Evolutionary conservation across 2,888 invertebrate genomes (phyloP).

Genomic region (Ecliptopera silaceata): DNA sequence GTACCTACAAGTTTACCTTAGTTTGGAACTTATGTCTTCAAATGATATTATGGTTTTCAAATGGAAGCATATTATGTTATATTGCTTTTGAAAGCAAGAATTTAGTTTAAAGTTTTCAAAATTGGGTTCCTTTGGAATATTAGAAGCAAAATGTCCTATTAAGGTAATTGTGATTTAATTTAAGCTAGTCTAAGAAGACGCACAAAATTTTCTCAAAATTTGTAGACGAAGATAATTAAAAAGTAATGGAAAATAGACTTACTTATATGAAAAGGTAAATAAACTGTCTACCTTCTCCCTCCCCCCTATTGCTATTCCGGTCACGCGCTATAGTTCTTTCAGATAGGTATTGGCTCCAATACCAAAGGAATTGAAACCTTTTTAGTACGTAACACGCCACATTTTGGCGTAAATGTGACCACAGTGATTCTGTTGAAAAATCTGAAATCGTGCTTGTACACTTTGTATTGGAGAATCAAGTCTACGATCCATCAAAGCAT

Average conservation of each 20-base stretch:
- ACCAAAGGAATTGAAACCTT: conserved; percentile 76
- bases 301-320: conserved; percentile 50
- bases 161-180: too few species aligned
- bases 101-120: too few species aligned
- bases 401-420: conserved; percentile 58
- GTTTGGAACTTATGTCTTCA: too few species aligned
- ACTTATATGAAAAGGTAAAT: conserved; percentile 57
- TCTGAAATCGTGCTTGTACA: conserved; percentile 46
- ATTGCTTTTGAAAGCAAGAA: too few species aligned
- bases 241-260: neutral
- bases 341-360: conserved; percentile 78
- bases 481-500: conserved; percentile 1
- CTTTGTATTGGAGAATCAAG: conserved; percentile 66
- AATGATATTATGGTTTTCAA: too few species aligned
- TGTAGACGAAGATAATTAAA: conserved; percentile 9
- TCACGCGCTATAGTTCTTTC: conserved; percentile 79
- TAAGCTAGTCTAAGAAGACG: neutral
- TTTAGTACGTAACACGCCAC: conserved; percentile 63
- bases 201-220: conserved; percentile 9
- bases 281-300: conserved; percentile 46
- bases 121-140: too few species aligned
- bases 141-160: too few species aligned
- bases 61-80: too few species aligned
- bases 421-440: conserved; percentile 65
- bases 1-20: too few species aligned